These are phyloP conservation scores for Lutra lutra DNA, from an alignment of 2,797 vertebrate species.

Conservation along the genomic window DNA sequence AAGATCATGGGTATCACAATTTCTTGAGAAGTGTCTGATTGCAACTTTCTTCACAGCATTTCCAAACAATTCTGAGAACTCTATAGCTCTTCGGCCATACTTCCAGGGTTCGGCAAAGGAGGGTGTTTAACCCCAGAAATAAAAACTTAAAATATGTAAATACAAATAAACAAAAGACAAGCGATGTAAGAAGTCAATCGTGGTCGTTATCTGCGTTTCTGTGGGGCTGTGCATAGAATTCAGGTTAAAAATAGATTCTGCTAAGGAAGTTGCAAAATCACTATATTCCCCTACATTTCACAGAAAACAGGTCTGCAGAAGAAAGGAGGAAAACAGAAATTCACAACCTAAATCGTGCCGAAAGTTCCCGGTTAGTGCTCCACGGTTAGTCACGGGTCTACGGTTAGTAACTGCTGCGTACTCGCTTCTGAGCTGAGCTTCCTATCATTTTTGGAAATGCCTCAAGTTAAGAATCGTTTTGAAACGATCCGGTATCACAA, in stretches of 20 bases:
- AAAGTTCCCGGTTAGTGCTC: not conserved
- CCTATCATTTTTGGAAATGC: not conserved
- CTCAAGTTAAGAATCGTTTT: not conserved
- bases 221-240: not conserved
- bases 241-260: not conserved
- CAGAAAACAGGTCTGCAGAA: not conserved
- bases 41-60: not conserved
- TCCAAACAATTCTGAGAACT: slow-evolving; percentile 13
- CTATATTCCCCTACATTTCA: not conserved
- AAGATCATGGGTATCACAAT: not conserved
- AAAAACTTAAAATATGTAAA: not conserved
- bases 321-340: not conserved
- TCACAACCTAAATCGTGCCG: not conserved
- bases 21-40: not conserved
- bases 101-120: not conserved
- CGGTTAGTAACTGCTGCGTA: not conserved
- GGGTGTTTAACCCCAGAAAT: not conserved
- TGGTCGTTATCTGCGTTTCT: not conserved
- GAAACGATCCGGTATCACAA: not conserved
- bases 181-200: not conserved
- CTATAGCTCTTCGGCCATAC: not conserved
- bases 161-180: not conserved
- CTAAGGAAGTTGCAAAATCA: not conserved
- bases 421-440: not conserved
- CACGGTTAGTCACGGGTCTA: not conserved